A percentile compares a stretch with the other conserved stretches of the same genome.
phyloP scores from a whole-genome alignment of 1,140 invertebrate genomes.

The Cyphomyrmex costatus region DNA sequence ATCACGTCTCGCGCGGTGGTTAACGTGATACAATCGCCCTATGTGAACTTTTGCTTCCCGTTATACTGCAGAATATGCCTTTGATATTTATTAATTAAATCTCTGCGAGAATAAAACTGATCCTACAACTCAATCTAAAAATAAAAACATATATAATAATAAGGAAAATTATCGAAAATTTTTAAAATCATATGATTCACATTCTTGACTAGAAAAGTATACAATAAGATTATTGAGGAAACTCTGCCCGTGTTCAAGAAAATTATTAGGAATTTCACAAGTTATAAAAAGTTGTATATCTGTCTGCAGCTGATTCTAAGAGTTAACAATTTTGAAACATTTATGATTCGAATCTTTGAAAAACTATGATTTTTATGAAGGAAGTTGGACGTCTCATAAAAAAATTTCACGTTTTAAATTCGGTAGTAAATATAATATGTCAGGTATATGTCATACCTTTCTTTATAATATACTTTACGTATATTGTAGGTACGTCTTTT shows the following conservation, averaged over 20 bases:
- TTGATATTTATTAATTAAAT: constrained; percentile 30
- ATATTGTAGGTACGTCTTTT: no score
- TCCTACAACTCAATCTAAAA: background rate
- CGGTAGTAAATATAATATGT: no score
- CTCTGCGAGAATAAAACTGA: background rate
- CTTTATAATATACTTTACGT: no score
- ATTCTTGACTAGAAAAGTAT: background rate
- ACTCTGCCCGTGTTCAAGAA: background rate
- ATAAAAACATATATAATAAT: background rate
- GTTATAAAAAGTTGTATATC: background rate
- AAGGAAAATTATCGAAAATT: background rate
- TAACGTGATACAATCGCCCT: constrained; percentile 35
- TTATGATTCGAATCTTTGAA: no score
- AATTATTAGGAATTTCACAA: background rate
- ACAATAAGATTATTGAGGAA: background rate
- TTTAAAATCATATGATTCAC: background rate
- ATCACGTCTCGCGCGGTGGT: constrained; percentile 36
- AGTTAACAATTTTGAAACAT: no score
- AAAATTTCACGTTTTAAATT: no score
- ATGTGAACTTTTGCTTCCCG: background rate
- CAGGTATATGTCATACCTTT: no score
- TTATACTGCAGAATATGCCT: constrained; percentile 2
- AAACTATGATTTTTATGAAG: no score
- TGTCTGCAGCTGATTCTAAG: background rate
- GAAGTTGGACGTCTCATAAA: no score